phyloP scores from a whole-genome alignment of 2,888 invertebrate genomes.

The Eudasyphora cyanicolor region DNA sequence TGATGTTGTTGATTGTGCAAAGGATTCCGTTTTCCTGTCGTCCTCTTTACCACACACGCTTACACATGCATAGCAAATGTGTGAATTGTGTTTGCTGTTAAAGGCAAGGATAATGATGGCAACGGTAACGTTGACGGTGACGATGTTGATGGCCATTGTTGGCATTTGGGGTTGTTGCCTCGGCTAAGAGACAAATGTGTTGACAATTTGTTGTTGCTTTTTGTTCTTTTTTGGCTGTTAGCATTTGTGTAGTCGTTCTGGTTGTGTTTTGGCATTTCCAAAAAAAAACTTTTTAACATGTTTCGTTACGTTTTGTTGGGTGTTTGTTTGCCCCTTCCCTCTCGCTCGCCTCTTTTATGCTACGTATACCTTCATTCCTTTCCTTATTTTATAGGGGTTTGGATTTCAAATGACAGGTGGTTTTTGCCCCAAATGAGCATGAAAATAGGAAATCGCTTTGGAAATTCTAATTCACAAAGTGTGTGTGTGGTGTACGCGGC shows the following conservation, averaged over 20 bases:
- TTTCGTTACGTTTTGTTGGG: no score
- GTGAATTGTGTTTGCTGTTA: slow-evolving; percentile 7
- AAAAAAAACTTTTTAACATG: neutral
- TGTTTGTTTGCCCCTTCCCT: no score
- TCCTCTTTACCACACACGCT: neutral
- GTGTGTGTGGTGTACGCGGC: neutral
- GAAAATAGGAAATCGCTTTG: slow-evolving; percentile 10
- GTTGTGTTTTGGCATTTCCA: no score
- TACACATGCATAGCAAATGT: neutral
- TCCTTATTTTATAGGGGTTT: no score
- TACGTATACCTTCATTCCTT: no score
- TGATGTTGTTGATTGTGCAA: slow-evolving; percentile 1
- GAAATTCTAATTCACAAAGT: neutral
- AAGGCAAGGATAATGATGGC: neutral
- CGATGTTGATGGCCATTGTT: neutral
- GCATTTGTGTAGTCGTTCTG: neutral
- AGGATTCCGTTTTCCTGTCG: slow-evolving; percentile 12
- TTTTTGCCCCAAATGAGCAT: slow-evolving; percentile 18
- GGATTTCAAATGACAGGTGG: slow-evolving; percentile 16
- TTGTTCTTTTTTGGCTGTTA: neutral
- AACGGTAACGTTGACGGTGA: neutral
- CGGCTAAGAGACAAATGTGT: slow-evolving; percentile 15
- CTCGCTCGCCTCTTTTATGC: neutral
- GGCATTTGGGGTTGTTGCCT: neutral
- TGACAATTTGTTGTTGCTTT: slow-evolving; percentile 6